Evolutionary conservation across 2,113 vertebrate species (phyloP).

Genomic region (Elanoides forficatus): DNA sequence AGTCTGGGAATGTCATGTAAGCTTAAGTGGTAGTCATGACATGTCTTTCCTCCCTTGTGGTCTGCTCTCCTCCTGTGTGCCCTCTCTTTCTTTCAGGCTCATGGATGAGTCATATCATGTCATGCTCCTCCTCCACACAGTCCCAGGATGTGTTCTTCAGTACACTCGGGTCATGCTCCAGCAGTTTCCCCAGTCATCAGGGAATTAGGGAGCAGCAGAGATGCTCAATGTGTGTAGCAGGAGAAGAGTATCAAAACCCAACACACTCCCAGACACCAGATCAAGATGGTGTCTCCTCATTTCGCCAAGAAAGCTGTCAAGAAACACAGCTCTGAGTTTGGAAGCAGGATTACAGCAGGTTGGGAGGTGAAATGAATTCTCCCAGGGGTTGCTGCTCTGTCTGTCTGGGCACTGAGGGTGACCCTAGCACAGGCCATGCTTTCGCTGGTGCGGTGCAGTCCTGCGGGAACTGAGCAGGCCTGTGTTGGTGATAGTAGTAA

Average conservation of each 20-base stretch:
- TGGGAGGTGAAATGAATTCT: not conserved
- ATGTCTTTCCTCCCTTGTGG: not conserved
- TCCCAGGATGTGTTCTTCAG: not conserved
- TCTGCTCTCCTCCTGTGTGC: not conserved
- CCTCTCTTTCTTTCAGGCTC: not conserved
- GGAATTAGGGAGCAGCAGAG: not conserved
- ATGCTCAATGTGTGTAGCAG: not conserved
- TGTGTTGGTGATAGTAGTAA: fast-evolving
- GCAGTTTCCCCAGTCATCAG: not conserved
- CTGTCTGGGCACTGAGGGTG: not conserved
- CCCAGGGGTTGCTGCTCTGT: not conserved
- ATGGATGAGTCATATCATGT: not conserved
- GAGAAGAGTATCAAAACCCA: not conserved
- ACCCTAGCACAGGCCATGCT: not conserved
- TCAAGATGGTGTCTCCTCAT: not conserved
- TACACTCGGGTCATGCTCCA: not conserved
- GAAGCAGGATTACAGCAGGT: not conserved
- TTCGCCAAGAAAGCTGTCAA: not conserved
- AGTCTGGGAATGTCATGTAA: not conserved
- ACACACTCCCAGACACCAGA: not conserved
- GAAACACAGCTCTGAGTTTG: not conserved
- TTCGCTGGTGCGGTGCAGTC: not conserved
- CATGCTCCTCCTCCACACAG: not conserved
- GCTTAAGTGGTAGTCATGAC: not conserved
- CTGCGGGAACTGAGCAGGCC: not conserved